These are phyloP conservation scores for Tromatobia lineatoria DNA, from an alignment of 2,888 invertebrate species.

Conservation along the genomic window DNA sequence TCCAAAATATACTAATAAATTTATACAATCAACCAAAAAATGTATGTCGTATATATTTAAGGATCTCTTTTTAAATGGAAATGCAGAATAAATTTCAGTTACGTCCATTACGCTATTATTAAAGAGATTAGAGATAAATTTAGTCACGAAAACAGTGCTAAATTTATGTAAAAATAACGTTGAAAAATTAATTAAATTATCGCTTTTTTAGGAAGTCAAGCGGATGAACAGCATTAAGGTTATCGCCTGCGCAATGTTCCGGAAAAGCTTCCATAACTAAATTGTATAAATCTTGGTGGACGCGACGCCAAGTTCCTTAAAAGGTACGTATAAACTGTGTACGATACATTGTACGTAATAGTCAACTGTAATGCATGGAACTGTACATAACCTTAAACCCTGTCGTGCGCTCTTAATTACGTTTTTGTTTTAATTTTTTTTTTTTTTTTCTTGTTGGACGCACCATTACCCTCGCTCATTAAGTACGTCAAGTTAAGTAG, in stretches of 20 bases:
- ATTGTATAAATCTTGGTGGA: conserved; percentile 29
- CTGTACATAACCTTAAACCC: background rate
- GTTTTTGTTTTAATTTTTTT: conserved; percentile 66
- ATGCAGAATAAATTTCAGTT: background rate
- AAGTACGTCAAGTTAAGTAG: conserved; percentile 82
- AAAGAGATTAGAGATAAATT: too few relatives aligned
- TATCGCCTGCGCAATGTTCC: conserved; percentile 8
- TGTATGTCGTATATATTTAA: too few relatives aligned
- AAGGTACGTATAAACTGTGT: conserved; percentile 8
- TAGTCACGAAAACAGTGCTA: too few relatives aligned
- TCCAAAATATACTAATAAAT: too few relatives aligned
- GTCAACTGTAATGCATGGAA: background rate
- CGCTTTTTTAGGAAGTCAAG: background rate
- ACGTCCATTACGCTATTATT: too few relatives aligned
- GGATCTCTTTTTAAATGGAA: too few relatives aligned
- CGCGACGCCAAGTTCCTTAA: conserved; percentile 7
- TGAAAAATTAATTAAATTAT: background rate
- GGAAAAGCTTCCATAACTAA: conserved; percentile 6
- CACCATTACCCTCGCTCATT: conserved; percentile 79
- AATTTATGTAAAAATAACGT: too few relatives aligned
- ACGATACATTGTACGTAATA: background rate
- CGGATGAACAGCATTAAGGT: background rate
- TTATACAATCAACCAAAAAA: too few relatives aligned
- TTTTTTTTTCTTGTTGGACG: conserved; percentile 71
- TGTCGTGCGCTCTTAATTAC: conserved; percentile 78